Base-by-base conservation (phyloP, 2,888 invertebrate genomes). In the Trypoxylon attenuatum region DNA sequence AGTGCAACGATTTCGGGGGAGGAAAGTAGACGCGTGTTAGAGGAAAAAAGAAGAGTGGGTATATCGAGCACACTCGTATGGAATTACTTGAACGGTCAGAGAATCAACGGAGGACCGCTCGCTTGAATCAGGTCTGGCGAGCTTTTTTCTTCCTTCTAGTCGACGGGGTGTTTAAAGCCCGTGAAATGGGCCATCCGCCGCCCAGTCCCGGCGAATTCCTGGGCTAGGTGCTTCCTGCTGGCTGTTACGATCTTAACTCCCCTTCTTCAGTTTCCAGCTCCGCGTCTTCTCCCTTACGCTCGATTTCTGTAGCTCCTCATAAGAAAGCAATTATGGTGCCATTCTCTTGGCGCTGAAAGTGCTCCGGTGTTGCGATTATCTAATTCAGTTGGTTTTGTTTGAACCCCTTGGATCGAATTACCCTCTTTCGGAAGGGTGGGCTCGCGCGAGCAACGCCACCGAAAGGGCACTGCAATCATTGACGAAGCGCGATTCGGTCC, bases 131-230 rank as follows among this genome's bases (percentile, higher is more conserved):
- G 69, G 67, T 53, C 41, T 54, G 8, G 25, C 38, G 38, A 5
- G 15, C 39, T 50, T 63, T 55, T 60, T 46, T 58, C 21, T 42
- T 42, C 41, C 42, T 42, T 21, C 33, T 33, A 10, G 2, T 23
- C 18, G 47, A 47, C 41, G 27, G 71, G 49, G 55, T 69, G 71
- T 71, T 74, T 69, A 74, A 71, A 74, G 54, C 45, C 71, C 69
- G 75, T 74, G 74, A 74, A 75, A 72, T 64, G 64, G 61, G 19
- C 60, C 60, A 46, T 64, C 57, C 52, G 18, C 41, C n/a, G 5
- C 33, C 15, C 15, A 33, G 46, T 38, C 45, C 45, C 21, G 16
- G 25, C 15, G 47, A 53, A 54, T 59, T 60, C 45, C 33, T 18
- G 25, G 29, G 29, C 42, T 25, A 22, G 6, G 41, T 4, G 18